Conservation (phyloP, 1,140 invertebrate genomes). For the Calliphora vicina region DNA sequence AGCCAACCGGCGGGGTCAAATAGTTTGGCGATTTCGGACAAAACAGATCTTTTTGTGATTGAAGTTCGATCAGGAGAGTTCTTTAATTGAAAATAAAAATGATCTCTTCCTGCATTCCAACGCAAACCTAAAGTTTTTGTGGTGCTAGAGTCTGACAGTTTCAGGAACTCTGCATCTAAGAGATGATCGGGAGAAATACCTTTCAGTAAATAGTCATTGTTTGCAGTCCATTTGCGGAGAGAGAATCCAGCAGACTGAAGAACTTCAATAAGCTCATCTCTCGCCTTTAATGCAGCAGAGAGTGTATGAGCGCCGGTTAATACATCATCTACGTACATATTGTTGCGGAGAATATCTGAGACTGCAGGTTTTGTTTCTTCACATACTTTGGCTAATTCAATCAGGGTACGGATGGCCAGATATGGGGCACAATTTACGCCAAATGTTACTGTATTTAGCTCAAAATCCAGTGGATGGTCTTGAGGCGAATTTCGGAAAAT, state of each 20-base stretch:
- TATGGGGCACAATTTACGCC: constrained; percentile 24
- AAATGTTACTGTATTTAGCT: constrained; percentile 21
- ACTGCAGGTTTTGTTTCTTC: not conserved
- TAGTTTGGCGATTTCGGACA: not conserved
- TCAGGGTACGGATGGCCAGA: constrained; percentile 14
- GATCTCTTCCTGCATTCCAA: not conserved
- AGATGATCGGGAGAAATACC: too few relatives aligned
- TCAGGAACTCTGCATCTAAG: too few relatives aligned
- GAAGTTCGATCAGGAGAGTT: not conserved
- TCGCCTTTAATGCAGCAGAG: not conserved
- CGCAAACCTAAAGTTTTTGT: not conserved
- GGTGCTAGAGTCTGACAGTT: too few relatives aligned
- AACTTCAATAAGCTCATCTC: not conserved
- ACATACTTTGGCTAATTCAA: not conserved
- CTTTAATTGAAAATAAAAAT: not conserved
- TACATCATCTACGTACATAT: constrained; percentile 17
- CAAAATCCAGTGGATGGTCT: not conserved
- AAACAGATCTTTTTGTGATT: not conserved
- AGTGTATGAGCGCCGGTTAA: not conserved
- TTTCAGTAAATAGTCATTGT: not conserved
- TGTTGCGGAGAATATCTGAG: not conserved
- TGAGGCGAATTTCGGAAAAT: not conserved
- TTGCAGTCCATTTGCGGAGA: not conserved
- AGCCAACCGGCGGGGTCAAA: not conserved
- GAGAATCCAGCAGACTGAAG: not conserved